Percentiles rank a stretch among this genome's conserved stretches.
These are phyloP conservation scores for Liasis olivaceus DNA, from an alignment of 2,797 vertebrate genomes.

Conservation along the genomic window DNA sequence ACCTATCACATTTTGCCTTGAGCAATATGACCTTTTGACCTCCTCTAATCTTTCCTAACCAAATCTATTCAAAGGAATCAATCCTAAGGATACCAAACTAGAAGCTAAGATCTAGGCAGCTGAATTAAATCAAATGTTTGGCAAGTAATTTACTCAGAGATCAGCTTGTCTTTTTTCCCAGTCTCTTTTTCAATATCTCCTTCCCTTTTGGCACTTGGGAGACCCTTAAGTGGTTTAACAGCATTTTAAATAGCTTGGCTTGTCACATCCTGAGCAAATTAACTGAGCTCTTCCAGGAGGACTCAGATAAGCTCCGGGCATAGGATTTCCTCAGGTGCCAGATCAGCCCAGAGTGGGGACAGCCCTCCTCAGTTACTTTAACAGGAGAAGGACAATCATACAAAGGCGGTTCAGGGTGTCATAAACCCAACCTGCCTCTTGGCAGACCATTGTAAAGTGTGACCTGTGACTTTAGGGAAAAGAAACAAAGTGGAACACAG, in stretches of 20 bases:
- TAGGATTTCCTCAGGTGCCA: not conserved
- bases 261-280: not conserved
- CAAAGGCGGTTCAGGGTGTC: not conserved
- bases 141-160: not conserved
- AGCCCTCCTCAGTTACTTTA: not conserved
- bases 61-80: not conserved
- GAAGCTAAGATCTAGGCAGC: not conserved
- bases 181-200: not conserved
- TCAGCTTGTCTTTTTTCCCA: not conserved
- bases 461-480: not conserved
- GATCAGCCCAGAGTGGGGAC: not conserved
- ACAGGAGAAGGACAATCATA: not conserved
- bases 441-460: not conserved
- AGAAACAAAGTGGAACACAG: not conserved
- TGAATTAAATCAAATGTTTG: not conserved
- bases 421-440: no score
- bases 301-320: not conserved
- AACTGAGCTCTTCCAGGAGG: not conserved
- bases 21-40: not conserved
- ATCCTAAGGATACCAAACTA: not conserved
- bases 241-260: constrained; percentile 17
- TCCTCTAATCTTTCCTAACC: not conserved
- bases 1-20: not conserved
- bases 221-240: constrained; percentile 7
- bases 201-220: not conserved